Evolutionary conservation across 2,888 invertebrate species (phyloP), one percentile per base, ranked within the genome.

Genomic region (Cremastobaeus sp.): DNA sequence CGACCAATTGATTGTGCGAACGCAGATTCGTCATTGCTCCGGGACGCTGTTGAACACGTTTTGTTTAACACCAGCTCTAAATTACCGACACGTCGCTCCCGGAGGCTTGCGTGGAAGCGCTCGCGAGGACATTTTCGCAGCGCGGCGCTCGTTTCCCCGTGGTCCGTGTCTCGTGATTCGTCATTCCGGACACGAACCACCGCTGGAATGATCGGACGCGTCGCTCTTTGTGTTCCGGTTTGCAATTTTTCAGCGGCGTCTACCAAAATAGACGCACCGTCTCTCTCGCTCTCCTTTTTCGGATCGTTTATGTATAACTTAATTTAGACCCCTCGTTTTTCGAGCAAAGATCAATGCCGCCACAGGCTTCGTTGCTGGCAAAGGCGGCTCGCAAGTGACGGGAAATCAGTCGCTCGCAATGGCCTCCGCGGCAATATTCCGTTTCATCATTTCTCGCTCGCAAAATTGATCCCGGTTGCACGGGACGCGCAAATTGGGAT

Each of bases 401-500:
- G 20, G 14, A 43, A 25, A 32, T 39, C 39, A 54, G n/a, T 48
- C 14, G 28, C 28, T 18, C 34, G 18, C 8, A 11, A 32, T 32
- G 34, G 9, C 2, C 37, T 32, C 34, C 6, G 11, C 11, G n/a
- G n/a, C n/a, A n/a, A n/a, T 39, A 39, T 20, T 39, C 39, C 30
- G 12, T 34, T 2, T 47, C 47, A 30, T 48, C 32, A 20, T 20
- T 41, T 32, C 20, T 43, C 34, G 59, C 50, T 59, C n/a, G 34
- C 9, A 11, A 48, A 69, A 62, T 70, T 62, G 62, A 70, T 62
- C 48, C 41, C 4, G 35, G n/a, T 41, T 37, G 52, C 34, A 11
- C 21, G 52, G 50, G 69, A 57, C 41, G 35, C 50, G 28, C 21
- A 45, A 71, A 50, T 55, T 28, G 28, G 64, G 57, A 35, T 65